Percentiles rank a stretch among this genome's conserved stretches.
Conservation (phyloP, 2,113 vertebrate species). For the Gymnogyps californianus region DNA sequence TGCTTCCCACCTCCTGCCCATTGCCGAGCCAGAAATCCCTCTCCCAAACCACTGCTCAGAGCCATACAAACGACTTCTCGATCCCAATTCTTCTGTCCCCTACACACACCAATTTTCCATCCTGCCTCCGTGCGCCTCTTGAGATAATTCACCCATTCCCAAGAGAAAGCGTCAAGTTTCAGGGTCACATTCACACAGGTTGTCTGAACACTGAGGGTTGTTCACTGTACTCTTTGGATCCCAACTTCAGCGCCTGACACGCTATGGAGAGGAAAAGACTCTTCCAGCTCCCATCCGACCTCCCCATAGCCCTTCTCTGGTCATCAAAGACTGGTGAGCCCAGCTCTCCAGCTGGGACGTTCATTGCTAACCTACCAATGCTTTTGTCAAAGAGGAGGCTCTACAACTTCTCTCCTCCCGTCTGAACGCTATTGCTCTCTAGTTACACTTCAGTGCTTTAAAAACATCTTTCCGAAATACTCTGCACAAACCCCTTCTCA, state of each 20-base stretch:
- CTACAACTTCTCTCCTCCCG: neutral
- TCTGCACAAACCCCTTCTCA: neutral
- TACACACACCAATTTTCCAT: neutral
- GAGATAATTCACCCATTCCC: neutral
- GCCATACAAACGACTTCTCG: neutral
- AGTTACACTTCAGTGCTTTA: neutral
- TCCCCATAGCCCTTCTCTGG: neutral
- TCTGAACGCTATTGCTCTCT: neutral
- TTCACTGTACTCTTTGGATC: slow-evolving; percentile 46
- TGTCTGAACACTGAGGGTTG: neutral
- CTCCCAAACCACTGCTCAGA: slow-evolving; percentile 25
- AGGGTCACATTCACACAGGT: slow-evolving; percentile 30
- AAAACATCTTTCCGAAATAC: neutral
- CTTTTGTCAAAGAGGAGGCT: neutral
- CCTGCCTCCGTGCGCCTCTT: neutral
- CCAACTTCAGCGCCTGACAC: neutral
- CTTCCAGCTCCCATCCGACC: neutral
- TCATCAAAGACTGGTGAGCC: neutral
- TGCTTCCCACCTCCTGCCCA: neutral
- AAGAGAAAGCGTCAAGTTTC: slow-evolving; percentile 24
- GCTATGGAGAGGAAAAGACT: neutral
- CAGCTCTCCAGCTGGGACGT: neutral
- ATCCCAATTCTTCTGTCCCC: neutral
- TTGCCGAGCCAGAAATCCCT: neutral
- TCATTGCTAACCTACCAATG: neutral